These are phyloP conservation scores for Aphaenogaster ashmeadi DNA, from an alignment of 1,140 invertebrate genomes.

Conservation along the genomic window DNA sequence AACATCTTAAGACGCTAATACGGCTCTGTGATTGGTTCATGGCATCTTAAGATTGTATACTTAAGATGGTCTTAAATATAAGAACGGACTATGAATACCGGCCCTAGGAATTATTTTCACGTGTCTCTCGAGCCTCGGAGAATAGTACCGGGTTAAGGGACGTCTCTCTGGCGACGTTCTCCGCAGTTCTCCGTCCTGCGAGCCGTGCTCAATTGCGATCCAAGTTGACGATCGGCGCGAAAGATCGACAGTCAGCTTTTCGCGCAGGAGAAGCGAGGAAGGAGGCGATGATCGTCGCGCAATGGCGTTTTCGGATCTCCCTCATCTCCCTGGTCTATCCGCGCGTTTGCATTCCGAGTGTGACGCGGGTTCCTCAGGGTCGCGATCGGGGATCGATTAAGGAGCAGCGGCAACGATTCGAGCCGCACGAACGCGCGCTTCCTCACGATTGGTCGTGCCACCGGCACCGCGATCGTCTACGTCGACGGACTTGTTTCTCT, in stretches of 20 bases:
- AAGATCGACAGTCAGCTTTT: constrained; percentile 12
- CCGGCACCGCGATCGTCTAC: neutral
- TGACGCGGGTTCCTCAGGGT: constrained; percentile 11
- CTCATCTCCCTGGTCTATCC: neutral
- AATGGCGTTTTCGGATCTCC: constrained; percentile 1
- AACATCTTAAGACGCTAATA: too few species aligned
- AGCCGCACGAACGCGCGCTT: neutral
- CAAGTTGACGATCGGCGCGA: neutral
- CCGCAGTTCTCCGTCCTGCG: neutral
- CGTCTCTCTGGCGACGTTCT: neutral
- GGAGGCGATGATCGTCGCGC: neutral
- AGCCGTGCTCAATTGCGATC: neutral
- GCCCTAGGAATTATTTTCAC: neutral
- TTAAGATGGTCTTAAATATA: too few species aligned
- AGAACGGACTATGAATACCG: too few species aligned
- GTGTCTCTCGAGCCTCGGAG: neutral
- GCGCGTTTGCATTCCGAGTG: neutral
- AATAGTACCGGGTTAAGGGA: neutral
- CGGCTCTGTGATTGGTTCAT: too few species aligned
- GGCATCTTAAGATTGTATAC: too few species aligned
- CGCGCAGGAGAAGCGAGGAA: too few species aligned
- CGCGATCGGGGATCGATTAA: constrained; percentile 4
- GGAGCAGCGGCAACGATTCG: neutral
- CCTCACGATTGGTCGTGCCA: constrained; percentile 35
- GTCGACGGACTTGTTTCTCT: constrained; percentile 35